These are phyloP conservation scores for Brachyalestes nurse DNA, from an alignment of 2,797 vertebrate genomes.

Conservation along the genomic window DNA sequence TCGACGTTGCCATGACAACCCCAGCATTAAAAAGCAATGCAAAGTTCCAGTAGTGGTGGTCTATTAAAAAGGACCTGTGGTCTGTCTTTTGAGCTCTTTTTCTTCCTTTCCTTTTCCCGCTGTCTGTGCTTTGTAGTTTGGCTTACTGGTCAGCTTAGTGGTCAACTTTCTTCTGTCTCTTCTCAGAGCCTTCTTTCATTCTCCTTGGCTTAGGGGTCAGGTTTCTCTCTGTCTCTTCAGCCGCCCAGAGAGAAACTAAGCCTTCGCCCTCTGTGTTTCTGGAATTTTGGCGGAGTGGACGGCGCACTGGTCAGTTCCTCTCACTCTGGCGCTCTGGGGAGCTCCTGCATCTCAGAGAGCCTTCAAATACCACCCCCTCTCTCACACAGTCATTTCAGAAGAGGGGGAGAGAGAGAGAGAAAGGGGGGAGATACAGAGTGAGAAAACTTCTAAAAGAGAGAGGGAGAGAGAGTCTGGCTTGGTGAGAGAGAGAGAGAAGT, in stretches of 20 bases:
- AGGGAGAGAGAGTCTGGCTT: conserved; percentile 52
- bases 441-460: conserved; percentile 55
- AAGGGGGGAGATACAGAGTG: conserved; percentile 32
- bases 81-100: conserved; percentile 4
- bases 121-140: not conserved
- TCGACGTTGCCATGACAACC: conserved; percentile 40
- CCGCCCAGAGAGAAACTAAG: not conserved
- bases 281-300: conserved; percentile 31
- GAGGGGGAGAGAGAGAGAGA: conserved; percentile 54
- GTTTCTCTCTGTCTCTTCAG: not conserved
- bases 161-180: not conserved
- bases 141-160: conserved; percentile 26
- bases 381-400: conserved; percentile 77
- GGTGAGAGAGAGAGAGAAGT: conserved; percentile 47
- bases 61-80: not conserved
- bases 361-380: conserved; percentile 74
- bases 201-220: not conserved
- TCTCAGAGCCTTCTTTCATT: not conserved
- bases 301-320: conserved; percentile 32
- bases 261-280: conserved; percentile 5
- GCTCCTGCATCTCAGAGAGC: conserved; percentile 76
- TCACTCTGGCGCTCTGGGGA: conserved; percentile 65
- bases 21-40: conserved; percentile 39
- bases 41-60: conserved; percentile 32
- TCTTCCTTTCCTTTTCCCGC: not conserved